phyloP scores from a whole-genome alignment of 2,888 invertebrate species.

The Conops quadrifasciatus region DNA sequence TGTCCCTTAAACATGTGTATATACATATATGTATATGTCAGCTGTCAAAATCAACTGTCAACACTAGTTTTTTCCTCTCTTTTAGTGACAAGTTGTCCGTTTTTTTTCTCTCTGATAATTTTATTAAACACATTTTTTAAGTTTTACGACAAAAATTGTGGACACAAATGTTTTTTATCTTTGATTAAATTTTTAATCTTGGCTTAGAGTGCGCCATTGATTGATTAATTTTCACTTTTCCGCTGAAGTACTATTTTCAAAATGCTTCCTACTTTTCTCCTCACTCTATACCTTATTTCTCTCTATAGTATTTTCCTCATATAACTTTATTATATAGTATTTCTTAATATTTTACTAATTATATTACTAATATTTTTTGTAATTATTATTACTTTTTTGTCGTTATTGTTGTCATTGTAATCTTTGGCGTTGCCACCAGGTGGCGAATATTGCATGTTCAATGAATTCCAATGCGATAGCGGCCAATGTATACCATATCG shows the following conservation, averaged over 20 bases:
- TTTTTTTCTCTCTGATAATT: too few relatives aligned
- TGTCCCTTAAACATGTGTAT: too few relatives aligned
- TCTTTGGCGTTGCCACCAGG: constrained; percentile 35
- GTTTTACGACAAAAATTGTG: too few relatives aligned
- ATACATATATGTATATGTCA: too few relatives aligned
- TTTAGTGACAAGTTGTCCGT: too few relatives aligned
- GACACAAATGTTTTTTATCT: too few relatives aligned
- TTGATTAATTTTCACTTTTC: constrained; percentile 1
- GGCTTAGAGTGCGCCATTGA: too few relatives aligned
- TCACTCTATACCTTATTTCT: neutral
- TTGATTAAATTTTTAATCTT: too few relatives aligned
- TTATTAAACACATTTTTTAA: too few relatives aligned
- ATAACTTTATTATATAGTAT: constrained; percentile 12
- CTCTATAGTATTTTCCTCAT: neutral
- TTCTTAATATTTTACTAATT: constrained; percentile 18
- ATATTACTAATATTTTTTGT: neutral
- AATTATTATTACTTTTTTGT: too few relatives aligned
- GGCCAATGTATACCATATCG: constrained; percentile 70
- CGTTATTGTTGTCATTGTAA: neutral
- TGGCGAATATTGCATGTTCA: constrained; percentile 62
- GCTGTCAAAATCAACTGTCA: too few relatives aligned
- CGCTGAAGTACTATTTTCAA: neutral
- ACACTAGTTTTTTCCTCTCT: too few relatives aligned
- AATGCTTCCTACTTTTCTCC: neutral
- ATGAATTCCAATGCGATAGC: constrained; percentile 74